These are phyloP conservation scores for Adelphocoris suturalis DNA, from an alignment of 2,888 invertebrate species.

Conservation along the genomic window DNA sequence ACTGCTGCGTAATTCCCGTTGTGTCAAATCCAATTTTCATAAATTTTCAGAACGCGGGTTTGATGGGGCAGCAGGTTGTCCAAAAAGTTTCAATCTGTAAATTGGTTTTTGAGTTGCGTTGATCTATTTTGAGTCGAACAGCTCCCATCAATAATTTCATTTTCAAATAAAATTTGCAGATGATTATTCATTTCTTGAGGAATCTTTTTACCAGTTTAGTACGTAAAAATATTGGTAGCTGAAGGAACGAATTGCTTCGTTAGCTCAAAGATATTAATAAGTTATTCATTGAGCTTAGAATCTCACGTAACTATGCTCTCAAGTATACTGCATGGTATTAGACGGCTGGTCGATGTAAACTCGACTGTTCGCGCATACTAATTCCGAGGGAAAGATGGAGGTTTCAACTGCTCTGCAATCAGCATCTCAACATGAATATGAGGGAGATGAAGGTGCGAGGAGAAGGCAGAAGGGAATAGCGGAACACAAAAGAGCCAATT, in stretches of 20 bases:
- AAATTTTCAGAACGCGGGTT: no score
- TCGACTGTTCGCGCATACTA: neutral
- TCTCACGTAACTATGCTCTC: neutral
- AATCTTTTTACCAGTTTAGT: no score
- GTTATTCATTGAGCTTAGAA: neutral
- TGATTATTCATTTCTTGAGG: no score
- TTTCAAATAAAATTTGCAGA: no score
- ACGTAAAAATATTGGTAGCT: no score
- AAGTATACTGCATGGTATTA: neutral
- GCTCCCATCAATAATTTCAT: no score
- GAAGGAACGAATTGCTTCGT: neutral
- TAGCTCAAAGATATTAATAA: neutral
- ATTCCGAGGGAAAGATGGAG: neutral
- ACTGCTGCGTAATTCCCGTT: no score
- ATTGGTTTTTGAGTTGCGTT: no score
- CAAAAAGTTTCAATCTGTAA: no score
- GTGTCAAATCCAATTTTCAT: no score
- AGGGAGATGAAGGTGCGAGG: neutral
- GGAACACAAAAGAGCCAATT: constrained; percentile 67
- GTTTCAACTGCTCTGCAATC: constrained; percentile 54
- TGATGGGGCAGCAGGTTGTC: no score
- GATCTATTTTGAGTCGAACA: no score
- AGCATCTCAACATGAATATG: constrained; percentile 39
- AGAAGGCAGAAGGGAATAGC: neutral
- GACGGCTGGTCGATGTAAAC: neutral